phyloP scores from a whole-genome alignment of 35 echinoderm and acorn worm species.

The Ophioderma brevispina region DNA sequence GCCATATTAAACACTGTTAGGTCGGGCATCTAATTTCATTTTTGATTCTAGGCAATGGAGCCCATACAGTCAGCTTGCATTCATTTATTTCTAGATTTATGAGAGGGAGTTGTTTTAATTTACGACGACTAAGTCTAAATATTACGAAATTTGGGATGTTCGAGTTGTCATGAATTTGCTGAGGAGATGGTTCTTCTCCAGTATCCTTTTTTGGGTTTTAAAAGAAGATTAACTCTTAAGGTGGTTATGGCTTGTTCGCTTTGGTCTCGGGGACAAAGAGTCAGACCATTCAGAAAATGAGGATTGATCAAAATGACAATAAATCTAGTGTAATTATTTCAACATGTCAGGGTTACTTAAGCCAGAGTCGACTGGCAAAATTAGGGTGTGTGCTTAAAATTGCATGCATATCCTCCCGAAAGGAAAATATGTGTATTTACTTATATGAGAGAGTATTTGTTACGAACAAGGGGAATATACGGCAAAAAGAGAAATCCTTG shows the following conservation, averaged over 20 bases:
- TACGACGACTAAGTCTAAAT: conserved; percentile 31
- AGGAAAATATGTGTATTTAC: conserved; percentile 51
- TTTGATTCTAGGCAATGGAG: conserved; percentile 1
- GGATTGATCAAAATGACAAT: neutral
- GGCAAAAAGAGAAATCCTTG: no score
- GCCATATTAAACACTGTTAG: conserved; percentile 47
- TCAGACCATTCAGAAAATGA: conserved; percentile 9
- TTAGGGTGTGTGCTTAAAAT: neutral
- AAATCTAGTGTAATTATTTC: neutral
- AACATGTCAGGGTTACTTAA: conserved; percentile 41
- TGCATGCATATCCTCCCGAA: conserved; percentile 55
- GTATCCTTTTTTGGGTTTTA: neutral
- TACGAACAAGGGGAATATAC: no score
- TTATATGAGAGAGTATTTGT: conserved; percentile 53
- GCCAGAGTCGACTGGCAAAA: conserved; percentile 38
- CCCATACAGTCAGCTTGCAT: conserved; percentile 36
- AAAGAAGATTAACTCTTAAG: conserved; percentile 42
- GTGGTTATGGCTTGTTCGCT: conserved; percentile 31
- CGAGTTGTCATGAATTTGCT: conserved; percentile 42
- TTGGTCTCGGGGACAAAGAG: conserved; percentile 37
- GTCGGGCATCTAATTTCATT: conserved; percentile 45
- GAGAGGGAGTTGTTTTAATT: conserved; percentile 66
- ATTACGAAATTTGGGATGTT: conserved; percentile 47
- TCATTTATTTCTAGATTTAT: conserved; percentile 52
- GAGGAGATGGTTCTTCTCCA: conserved; percentile 7